These are phyloP conservation scores for Pristionchus arcanus DNA, from an alignment of 2,888 invertebrate species.

Conservation along the genomic window DNA sequence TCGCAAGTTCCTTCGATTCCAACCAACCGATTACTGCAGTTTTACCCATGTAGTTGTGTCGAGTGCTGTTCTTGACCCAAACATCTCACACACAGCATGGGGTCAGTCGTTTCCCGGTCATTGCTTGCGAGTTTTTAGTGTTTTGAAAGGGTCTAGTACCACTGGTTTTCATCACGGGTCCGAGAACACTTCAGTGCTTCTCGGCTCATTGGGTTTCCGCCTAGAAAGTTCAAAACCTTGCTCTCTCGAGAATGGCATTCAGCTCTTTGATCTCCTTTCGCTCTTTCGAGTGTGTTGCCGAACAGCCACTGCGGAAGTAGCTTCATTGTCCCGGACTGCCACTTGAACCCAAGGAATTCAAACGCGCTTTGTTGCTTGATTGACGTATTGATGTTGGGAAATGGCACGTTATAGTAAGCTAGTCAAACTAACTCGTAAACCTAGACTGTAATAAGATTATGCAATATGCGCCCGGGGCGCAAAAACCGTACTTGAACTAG, in stretches of 20 bases:
- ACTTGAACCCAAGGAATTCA: neutral
- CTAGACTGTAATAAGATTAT: slow-evolving; percentile 27
- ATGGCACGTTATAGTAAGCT: neutral
- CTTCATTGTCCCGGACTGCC: neutral
- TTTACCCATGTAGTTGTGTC: no score
- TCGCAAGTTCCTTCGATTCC: neutral
- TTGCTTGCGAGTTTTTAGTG: no score
- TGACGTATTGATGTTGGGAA: neutral
- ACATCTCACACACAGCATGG: no score
- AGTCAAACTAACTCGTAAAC: neutral
- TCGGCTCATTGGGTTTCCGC: no score
- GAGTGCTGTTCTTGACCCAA: no score
- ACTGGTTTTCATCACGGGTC: no score
- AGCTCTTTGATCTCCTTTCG: neutral
- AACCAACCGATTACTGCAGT: no score
- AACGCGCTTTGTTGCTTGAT: neutral
- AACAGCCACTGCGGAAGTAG: neutral
- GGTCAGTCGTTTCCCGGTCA: no score
- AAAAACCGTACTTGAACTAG: slow-evolving; percentile 4
- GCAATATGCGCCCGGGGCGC: slow-evolving; percentile 6
- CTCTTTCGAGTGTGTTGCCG: neutral
- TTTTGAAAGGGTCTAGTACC: no score
- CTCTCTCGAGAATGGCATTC: neutral
- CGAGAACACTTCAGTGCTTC: no score
- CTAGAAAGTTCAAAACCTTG: neutral